Evolutionary conservation across 2,888 invertebrate species (phyloP).

Genomic region (Drosophila prolongata): DNA sequence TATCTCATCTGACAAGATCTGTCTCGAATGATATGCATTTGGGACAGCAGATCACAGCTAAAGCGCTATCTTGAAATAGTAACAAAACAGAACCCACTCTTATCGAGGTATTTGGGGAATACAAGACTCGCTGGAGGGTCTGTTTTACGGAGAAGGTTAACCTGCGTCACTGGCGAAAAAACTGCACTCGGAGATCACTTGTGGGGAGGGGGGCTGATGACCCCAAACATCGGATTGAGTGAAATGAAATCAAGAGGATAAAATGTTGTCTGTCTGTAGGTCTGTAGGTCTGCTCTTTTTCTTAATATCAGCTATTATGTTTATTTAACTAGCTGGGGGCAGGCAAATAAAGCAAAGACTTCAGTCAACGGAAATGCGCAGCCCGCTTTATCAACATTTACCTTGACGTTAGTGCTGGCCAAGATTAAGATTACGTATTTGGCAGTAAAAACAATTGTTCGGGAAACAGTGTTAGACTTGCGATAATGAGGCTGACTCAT

Average conservation of each 20-base stretch:
- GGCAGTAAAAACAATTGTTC: conserved; percentile 21
- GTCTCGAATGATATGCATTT: conserved; percentile 24
- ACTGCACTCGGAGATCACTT: conserved; percentile 11
- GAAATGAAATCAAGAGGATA: not conserved
- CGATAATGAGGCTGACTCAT: conserved; percentile 24
- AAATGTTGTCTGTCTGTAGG: conserved; percentile 6
- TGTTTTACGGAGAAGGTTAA: not conserved
- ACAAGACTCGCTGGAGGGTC: not conserved
- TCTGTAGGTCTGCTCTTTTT: conserved; percentile 1
- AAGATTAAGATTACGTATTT: conserved; percentile 48
- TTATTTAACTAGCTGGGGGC: conserved; percentile 31
- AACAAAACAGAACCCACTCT: not conserved
- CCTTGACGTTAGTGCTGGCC: conserved; percentile 43
- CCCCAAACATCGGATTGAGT: conserved; percentile 20
- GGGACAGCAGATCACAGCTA: conserved; percentile 23
- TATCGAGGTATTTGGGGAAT: not conserved
- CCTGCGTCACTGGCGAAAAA: conserved; percentile 25
- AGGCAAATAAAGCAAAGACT: conserved; percentile 66
- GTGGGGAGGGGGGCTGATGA: conserved; percentile 3
- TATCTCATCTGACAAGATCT: conserved; percentile 23
- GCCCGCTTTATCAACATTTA: conserved; percentile 48
- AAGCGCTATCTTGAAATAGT: not conserved
- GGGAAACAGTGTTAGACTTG: not conserved
- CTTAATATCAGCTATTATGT: conserved; percentile 4
- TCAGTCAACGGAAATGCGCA: conserved; percentile 71